These are phyloP conservation scores for Eudasyphora cyanicolor DNA, from an alignment of 2,888 invertebrate species.

Conservation along the genomic window DNA sequence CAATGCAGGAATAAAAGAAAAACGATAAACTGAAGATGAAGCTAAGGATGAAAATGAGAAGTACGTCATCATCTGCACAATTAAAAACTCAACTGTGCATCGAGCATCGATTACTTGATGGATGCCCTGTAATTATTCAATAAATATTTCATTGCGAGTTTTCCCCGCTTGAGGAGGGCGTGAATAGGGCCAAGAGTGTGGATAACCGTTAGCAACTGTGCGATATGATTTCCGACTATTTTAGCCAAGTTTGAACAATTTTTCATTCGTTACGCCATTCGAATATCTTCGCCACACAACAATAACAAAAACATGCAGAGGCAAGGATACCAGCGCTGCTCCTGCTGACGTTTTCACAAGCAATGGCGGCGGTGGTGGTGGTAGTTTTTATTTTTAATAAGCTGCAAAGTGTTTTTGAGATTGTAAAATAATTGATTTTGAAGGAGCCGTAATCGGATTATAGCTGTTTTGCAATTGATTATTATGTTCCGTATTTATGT, in stretches of 20 bases:
- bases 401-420: conserved; percentile 60
- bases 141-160: conserved; percentile 39
- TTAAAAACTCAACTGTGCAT: conserved; percentile 60
- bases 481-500: conserved; percentile 44
- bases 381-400: conserved; percentile 65
- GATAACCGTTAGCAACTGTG: background rate
- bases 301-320: conserved; percentile 31
- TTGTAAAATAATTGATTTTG: conserved; percentile 61
- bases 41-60: background rate
- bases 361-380: background rate
- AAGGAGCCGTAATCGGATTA: conserved; percentile 63
- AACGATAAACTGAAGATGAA: too few relatives aligned
- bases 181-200: background rate
- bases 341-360: too few relatives aligned
- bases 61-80: conserved; percentile 51
- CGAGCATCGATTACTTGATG: conserved; percentile 26
- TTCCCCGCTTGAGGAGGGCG: conserved; percentile 16
- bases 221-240: conserved; percentile 9
- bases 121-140: conserved; percentile 50
- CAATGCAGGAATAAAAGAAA: too few relatives aligned
- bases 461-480: conserved; percentile 57
- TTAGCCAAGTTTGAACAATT: conserved; percentile 41
- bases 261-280: background rate
- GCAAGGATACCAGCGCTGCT: too few relatives aligned
- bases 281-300: background rate